Conservation (phyloP, 2,113 vertebrate genomes). For the Oncorhynchus mykiss region DNA sequence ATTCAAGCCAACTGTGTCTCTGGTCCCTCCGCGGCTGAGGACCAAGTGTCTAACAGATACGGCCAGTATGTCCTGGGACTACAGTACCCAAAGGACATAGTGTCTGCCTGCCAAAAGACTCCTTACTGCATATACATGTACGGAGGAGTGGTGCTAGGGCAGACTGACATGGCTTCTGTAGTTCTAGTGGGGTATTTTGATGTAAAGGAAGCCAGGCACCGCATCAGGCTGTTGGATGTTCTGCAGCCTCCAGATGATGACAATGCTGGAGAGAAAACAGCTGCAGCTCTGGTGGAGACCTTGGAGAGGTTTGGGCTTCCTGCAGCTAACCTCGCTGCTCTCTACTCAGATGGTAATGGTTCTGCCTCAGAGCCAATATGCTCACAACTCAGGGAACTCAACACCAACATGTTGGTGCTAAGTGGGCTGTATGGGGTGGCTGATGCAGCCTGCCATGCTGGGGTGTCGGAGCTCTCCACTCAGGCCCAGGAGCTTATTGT, state of each 20-base stretch:
- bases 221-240: conserved; percentile 67
- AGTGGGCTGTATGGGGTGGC: conserved; percentile 57
- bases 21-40: conserved; percentile 27
- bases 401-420: conserved; percentile 52
- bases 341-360: conserved; percentile 47
- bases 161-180: conserved; percentile 41
- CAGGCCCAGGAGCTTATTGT: conserved; percentile 55
- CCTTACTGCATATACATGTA: conserved; percentile 73
- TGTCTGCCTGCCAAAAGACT: conserved; percentile 51
- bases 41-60: conserved; percentile 30
- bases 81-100: conserved; percentile 57
- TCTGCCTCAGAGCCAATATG: conserved; percentile 47
- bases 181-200: conserved; percentile 72
- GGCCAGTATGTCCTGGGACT: conserved; percentile 55
- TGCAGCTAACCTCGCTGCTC: conserved; percentile 54
- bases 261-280: conserved; percentile 24
- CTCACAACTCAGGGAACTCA: conserved; percentile 63
- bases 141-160: conserved; percentile 45
- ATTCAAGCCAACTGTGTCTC: conserved; percentile 44
- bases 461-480: conserved; percentile 50
- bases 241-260: conserved; percentile 22
- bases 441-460: conserved; percentile 58
- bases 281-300: conserved; percentile 39
- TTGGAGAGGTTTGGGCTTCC: conserved; percentile 65
- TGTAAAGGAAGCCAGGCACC: conserved; percentile 37